phyloP scores from a whole-genome alignment of 2,888 invertebrate genomes.

The Harpagoxenus sublaevis region DNA sequence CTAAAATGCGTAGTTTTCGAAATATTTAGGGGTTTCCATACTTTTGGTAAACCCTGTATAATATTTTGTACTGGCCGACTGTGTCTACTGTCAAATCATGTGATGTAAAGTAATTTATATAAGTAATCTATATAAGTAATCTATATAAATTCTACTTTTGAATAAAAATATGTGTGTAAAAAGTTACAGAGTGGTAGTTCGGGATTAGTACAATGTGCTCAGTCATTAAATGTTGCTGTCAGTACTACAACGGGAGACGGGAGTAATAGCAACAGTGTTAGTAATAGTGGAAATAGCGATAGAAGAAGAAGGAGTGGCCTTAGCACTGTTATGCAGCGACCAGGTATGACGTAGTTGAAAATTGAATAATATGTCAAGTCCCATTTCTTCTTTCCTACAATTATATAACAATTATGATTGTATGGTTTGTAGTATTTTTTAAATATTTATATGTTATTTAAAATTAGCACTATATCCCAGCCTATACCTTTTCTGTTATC shows the following conservation, averaged over 20 bases:
- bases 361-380: conserved; percentile 32
- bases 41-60: too few relatives aligned
- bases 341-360: conserved; percentile 88
- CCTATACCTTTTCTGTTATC: not conserved
- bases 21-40: too few relatives aligned
- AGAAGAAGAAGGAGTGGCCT: conserved; percentile 94
- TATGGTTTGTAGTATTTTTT: conserved; percentile 31
- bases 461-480: not conserved
- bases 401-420: conserved; percentile 21
- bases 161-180: not conserved
- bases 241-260: conserved; percentile 80
- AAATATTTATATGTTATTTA: conserved; percentile 14
- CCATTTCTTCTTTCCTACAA: not conserved
- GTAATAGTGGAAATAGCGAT: conserved; percentile 87
- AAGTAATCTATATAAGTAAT: too few relatives aligned
- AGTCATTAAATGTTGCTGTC: conserved; percentile 83
- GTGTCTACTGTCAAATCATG: too few relatives aligned
- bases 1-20: too few relatives aligned
- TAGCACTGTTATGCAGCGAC: conserved; percentile 94
- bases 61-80: too few relatives aligned
- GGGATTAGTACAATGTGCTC: conserved; percentile 85
- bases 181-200: conserved; percentile 85
- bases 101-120: too few relatives aligned
- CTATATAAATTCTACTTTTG: not conserved
- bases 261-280: conserved; percentile 82